Conservation (phyloP, 2,797 vertebrate genomes). For the Numenius phaeopus region DNA sequence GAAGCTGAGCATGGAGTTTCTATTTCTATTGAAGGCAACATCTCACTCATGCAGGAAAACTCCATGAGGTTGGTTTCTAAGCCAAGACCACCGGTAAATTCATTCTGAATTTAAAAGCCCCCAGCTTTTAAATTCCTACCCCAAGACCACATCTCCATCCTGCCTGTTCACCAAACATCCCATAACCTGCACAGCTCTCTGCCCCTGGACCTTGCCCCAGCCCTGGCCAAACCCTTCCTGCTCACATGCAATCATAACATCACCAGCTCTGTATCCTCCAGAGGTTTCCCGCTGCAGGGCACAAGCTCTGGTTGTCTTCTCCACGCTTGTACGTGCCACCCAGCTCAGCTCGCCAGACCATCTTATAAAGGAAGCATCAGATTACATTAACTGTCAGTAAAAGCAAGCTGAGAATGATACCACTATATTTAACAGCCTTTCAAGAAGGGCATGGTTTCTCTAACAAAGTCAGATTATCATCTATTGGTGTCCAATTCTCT, state of each 20-base stretch:
- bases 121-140: neutral
- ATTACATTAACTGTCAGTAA: neutral
- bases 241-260: accelerated
- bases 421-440: neutral
- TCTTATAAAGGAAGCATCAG: neutral
- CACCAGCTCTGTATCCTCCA: neutral
- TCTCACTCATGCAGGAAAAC: accelerated
- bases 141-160: neutral
- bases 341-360: neutral
- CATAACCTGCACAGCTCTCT: neutral
- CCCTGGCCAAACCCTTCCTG: neutral
- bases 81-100: neutral
- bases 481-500: neutral
- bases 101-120: neutral
- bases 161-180: neutral
- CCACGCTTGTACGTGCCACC: neutral
- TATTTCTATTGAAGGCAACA: neutral
- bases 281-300: neutral
- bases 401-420: neutral
- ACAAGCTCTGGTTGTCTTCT: neutral
- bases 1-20: neutral
- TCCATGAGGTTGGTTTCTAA: neutral
- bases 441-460: neutral
- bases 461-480: neutral
- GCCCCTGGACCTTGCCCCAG: neutral